Evolutionary conservation across 2,888 invertebrate species (phyloP).

Genomic region (Clanis bilineata): DNA sequence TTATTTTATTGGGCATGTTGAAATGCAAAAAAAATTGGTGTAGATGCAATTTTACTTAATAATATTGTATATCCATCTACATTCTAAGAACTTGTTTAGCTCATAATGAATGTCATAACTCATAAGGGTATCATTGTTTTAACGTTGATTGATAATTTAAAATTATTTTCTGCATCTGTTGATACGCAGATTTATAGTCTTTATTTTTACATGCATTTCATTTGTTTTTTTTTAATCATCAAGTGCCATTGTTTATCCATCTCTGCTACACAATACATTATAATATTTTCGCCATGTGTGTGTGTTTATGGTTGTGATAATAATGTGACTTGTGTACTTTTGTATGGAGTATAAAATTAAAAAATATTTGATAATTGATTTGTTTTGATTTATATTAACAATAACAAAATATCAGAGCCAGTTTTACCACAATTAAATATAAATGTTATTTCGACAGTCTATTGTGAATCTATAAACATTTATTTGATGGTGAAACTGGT

Average conservation of each 20-base stretch:
- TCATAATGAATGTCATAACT: no score
- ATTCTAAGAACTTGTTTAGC: no score
- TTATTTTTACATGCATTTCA: background rate
- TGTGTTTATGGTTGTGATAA: slow-evolving; percentile 8
- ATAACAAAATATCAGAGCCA: background rate
- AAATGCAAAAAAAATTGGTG: no score
- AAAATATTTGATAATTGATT: background rate
- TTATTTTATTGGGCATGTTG: no score
- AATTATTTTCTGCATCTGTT: background rate
- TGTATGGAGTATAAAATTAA: slow-evolving; percentile 7
- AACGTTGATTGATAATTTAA: no score
- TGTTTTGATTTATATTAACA: background rate
- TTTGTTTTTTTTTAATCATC: background rate
- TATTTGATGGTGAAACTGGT: no score
- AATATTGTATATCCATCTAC: no score
- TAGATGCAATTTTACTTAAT: no score
- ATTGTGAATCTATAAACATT: no score
- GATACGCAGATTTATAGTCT: background rate
- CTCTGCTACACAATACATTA: background rate
- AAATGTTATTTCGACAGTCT: no score
- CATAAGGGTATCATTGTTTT: no score
- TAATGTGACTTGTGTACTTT: slow-evolving; percentile 8
- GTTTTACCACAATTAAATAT: no score
- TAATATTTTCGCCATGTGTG: background rate
- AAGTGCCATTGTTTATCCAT: background rate